phyloP scores from a whole-genome alignment of 2,797 vertebrate species.

The Megaceryle alcyon region DNA sequence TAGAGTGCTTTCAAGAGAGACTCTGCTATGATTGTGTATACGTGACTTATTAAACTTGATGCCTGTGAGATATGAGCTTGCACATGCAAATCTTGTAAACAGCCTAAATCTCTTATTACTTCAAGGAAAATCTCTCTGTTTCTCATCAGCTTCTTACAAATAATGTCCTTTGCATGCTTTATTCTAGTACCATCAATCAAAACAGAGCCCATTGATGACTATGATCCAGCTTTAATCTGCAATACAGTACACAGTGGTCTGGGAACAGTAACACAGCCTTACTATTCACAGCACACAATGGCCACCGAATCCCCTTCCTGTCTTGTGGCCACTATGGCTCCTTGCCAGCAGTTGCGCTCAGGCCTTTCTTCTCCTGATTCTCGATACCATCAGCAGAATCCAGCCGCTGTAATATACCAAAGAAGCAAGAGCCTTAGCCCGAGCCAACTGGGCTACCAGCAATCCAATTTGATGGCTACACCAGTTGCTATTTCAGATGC shows the following conservation, averaged over 20 bases:
- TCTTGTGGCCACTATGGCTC: slow-evolving; percentile 87
- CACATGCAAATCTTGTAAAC: not conserved
- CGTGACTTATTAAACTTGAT: not conserved
- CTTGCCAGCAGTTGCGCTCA: slow-evolving; percentile 89
- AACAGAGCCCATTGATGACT: slow-evolving; percentile 95
- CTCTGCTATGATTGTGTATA: not conserved
- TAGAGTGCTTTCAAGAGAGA: not conserved
- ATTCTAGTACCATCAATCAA: slow-evolving; percentile 94
- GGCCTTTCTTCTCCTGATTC: slow-evolving; percentile 85
- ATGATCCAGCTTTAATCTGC: slow-evolving; percentile 88
- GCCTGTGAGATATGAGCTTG: not conserved
- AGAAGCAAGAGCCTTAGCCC: slow-evolving; percentile 87
- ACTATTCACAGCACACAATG: slow-evolving; percentile 88
- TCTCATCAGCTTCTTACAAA: not conserved
- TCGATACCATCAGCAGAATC: slow-evolving; percentile 90
- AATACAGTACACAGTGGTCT: slow-evolving; percentile 86
- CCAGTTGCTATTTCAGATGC: slow-evolving; percentile 83
- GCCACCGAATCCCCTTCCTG: slow-evolving; percentile 86
- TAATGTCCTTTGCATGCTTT: slow-evolving; percentile 64
- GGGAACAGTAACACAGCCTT: slow-evolving; percentile 87
- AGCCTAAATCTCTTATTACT: not conserved
- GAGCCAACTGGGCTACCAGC: slow-evolving; percentile 86
- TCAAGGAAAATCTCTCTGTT: slow-evolving; percentile 4
- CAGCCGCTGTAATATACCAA: slow-evolving; percentile 87
- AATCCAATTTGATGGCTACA: slow-evolving; percentile 76